A percentile compares a stretch with the other conserved stretches of the same genome.
Evolutionary conservation across 2,113 vertebrate species (phyloP).

Genomic region (Gallinago paraguaiae): DNA sequence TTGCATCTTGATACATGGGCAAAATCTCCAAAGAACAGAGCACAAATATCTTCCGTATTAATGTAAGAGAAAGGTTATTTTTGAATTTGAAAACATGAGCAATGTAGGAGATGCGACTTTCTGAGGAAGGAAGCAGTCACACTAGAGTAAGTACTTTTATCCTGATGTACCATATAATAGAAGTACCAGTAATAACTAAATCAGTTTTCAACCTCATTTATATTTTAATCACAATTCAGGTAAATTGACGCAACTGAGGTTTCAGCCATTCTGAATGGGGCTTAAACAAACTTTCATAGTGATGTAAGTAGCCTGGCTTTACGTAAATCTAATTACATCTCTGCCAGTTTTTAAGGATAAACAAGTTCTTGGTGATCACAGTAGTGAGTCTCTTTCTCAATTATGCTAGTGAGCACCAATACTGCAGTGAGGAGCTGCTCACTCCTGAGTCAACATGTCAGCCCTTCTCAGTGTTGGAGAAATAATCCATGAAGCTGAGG

Average conservation of each 20-base stretch:
- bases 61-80: background rate
- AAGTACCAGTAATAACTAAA: background rate
- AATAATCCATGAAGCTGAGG: constrained; percentile 36
- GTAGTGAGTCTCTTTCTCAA: background rate
- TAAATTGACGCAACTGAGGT: background rate
- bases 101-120: background rate
- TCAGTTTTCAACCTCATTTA: background rate
- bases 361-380: background rate
- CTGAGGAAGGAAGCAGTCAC: background rate
- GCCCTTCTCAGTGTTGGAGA: background rate
- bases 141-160: background rate
- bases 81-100: background rate
- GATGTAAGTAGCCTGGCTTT: background rate
- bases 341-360: background rate
- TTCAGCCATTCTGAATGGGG: background rate
- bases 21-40: background rate
- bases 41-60: background rate
- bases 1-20: background rate
- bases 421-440: background rate
- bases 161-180: background rate
- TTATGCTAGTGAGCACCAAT: background rate
- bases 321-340: background rate
- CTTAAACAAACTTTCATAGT: background rate
- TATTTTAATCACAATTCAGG: background rate
- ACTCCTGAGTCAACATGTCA: background rate